Evolutionary conservation across 2,888 invertebrate genomes (phyloP).

Genomic region (Protodeltote pygarga): DNA sequence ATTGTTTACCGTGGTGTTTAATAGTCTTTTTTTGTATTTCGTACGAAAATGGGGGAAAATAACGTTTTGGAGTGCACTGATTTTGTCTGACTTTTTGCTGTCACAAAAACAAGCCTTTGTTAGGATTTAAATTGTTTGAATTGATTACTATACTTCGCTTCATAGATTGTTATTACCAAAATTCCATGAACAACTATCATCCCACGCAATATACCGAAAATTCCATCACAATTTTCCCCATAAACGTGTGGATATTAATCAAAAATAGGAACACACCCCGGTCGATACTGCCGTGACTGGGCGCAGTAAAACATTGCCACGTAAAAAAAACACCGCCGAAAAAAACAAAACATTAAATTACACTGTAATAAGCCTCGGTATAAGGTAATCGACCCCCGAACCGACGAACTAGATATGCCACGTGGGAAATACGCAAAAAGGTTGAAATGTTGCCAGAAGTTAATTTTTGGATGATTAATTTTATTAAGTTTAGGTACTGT

Average conservation of each 20-base stretch:
- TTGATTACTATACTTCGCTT: too few relatives aligned
- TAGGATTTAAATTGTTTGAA: too few relatives aligned
- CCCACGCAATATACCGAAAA: constrained; percentile 31
- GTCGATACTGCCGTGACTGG: constrained; percentile 84
- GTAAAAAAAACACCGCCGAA: constrained; percentile 71
- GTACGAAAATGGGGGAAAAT: constrained; percentile 11
- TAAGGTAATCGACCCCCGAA: constrained; percentile 78
- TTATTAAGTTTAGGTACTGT: constrained; percentile 34
- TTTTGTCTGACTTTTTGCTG: not conserved
- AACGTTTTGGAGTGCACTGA: constrained; percentile 19
- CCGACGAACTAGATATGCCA: constrained; percentile 71
- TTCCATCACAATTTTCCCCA: constrained; percentile 19
- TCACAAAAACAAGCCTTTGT: too few relatives aligned
- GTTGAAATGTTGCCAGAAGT: constrained; percentile 49
- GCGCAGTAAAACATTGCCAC: constrained; percentile 75
- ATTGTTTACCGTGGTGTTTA: constrained; percentile 46
- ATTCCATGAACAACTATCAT: constrained; percentile 14
- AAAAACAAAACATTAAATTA: constrained; percentile 83
- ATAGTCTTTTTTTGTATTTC: constrained; percentile 38
- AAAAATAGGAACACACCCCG: constrained; percentile 62
- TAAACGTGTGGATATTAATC: constrained; percentile 56
- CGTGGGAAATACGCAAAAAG: constrained; percentile 80
- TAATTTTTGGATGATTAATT: constrained; percentile 54
- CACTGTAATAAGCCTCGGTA: constrained; percentile 78
- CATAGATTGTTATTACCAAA: too few relatives aligned